Percentiles rank a stretch among this genome's conserved stretches.
These are phyloP conservation scores for Saguinus imperator DNA, from an alignment of 2,113 vertebrate species.

Conservation along the genomic window DNA sequence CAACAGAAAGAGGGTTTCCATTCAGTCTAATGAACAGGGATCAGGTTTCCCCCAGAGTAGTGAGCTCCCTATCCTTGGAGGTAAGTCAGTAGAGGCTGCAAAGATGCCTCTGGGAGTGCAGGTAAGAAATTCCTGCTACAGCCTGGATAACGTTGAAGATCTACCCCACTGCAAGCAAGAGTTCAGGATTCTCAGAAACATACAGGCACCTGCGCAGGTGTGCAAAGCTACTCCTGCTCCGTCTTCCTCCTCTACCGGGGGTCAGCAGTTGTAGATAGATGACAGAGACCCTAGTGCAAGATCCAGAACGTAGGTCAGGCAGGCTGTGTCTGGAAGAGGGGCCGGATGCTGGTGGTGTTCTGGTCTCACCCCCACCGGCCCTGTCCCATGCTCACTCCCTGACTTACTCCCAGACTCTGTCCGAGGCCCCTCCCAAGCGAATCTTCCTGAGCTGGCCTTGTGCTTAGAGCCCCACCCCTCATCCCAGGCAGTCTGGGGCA, in stretches of 20 bases:
- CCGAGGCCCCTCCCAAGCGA: neutral
- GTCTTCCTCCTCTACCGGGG: neutral
- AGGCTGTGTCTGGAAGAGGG: neutral
- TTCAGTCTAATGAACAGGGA: neutral
- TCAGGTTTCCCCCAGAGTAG: neutral
- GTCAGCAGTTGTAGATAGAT: neutral
- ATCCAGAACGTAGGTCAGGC: neutral
- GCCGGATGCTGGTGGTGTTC: neutral
- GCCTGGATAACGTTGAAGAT: neutral
- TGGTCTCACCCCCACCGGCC: neutral
- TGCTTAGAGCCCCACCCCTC: neutral
- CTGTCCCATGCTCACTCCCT: neutral
- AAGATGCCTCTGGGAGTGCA: neutral
- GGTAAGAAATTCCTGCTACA: neutral
- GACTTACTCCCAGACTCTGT: neutral
- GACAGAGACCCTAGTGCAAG: neutral
- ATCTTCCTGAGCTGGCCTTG: neutral
- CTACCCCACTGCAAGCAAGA: neutral
- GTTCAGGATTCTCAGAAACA: neutral
- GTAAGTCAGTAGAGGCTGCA: neutral
- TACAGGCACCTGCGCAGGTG: accelerated
- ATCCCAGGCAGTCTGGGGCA: neutral
- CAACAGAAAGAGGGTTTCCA: neutral
- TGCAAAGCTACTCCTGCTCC: neutral
- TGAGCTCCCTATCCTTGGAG: neutral